Conservation (phyloP, 1,140 invertebrate genomes). For the Solenopsis fugax region DNA sequence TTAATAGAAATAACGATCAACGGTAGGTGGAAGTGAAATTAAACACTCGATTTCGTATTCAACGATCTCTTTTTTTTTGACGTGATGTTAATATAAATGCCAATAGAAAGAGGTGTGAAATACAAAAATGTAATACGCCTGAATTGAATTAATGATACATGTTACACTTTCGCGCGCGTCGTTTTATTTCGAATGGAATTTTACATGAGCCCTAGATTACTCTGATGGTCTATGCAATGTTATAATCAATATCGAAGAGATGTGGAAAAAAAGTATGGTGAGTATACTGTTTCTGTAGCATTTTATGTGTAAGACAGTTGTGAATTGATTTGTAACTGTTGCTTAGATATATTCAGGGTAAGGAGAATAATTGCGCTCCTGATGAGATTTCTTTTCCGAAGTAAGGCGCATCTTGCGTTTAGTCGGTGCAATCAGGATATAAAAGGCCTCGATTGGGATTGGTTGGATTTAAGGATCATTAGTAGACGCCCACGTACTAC, state of each 20-base stretch:
- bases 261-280: background rate
- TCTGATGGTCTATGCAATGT: background rate
- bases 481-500: constrained; percentile 77
- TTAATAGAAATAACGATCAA: constrained; percentile 41
- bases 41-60: constrained; percentile 15
- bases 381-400: constrained; percentile 41
- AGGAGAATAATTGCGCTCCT: constrained; percentile 19
- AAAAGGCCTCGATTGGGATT: constrained; percentile 80
- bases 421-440: constrained; percentile 77
- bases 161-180: background rate
- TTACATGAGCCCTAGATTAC: background rate
- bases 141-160: background rate
- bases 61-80: background rate
- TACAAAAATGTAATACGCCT: background rate
- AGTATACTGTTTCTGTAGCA: background rate
- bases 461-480: constrained; percentile 83
- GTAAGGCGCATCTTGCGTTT: constrained; percentile 43
- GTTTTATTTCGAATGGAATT: constrained; percentile 24
- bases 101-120: background rate
- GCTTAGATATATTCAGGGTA: constrained; percentile 19
- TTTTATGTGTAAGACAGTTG: background rate
- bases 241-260: background rate
- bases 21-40: background rate
- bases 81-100: background rate
- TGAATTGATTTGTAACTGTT: constrained; percentile 22